A percentile compares a stretch with the other conserved stretches of the same genome.
These are phyloP conservation scores for Mormyrops boulengeri DNA, from an alignment of 2,797 vertebrate genomes.

Conservation along the genomic window DNA sequence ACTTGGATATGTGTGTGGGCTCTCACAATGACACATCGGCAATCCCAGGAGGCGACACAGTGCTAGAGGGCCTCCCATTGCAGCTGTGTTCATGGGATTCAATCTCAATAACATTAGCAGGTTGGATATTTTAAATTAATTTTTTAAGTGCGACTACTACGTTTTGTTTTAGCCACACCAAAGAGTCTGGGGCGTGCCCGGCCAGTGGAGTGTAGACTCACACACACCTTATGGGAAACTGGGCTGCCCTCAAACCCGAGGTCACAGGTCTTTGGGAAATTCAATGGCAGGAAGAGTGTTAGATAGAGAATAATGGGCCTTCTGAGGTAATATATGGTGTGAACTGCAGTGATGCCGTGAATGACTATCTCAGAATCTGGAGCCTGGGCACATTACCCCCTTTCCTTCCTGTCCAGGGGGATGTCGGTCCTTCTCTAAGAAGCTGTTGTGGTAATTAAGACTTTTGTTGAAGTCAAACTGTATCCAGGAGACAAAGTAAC, in stretches of 20 bases:
- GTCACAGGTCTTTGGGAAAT: constrained; percentile 40
- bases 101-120: background rate
- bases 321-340: constrained; percentile 45
- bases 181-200: background rate
- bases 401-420: constrained; percentile 41
- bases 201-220: background rate
- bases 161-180: background rate
- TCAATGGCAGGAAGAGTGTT: constrained; percentile 47
- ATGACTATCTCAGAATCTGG: constrained; percentile 40
- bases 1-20: background rate
- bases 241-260: constrained; percentile 28
- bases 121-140: background rate
- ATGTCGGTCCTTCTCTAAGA: constrained; percentile 42
- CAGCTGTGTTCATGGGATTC: background rate
- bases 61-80: background rate
- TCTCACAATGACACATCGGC: background rate
- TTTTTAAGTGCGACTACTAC: background rate
- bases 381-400: constrained; percentile 35
- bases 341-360: constrained; percentile 28
- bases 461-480: constrained; percentile 35
- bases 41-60: background rate
- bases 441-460: constrained; percentile 25
- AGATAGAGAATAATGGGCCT: constrained; percentile 40
- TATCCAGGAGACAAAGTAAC: constrained; percentile 41
- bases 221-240: constrained; percentile 33